Conservation (phyloP, 2,888 invertebrate genomes). For the Patella pellucida region DNA sequence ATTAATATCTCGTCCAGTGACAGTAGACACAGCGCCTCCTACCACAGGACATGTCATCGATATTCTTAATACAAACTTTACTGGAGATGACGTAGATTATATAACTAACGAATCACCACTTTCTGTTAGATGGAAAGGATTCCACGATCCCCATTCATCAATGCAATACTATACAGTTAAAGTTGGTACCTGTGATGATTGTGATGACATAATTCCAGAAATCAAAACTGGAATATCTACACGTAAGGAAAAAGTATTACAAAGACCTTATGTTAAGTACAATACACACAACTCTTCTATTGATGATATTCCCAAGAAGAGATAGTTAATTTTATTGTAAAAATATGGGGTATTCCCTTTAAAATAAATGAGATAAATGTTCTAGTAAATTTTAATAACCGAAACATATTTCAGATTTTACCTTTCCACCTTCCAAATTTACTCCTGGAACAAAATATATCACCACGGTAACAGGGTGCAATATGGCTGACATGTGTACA, state of each 20-base stretch:
- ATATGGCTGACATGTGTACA: constrained; percentile 44
- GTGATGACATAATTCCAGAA: constrained; percentile 33
- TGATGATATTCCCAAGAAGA: no score
- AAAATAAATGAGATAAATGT: no score
- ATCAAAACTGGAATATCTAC: constrained; percentile 27
- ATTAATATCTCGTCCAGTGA: constrained; percentile 17
- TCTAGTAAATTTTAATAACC: no score
- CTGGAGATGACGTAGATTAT: constrained; percentile 31
- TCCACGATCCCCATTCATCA: constrained; percentile 36
- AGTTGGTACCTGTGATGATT: constrained; percentile 38
- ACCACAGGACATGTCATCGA: constrained; percentile 20
- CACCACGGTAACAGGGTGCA: constrained; percentile 48
- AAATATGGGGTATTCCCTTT: no score
- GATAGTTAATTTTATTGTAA: no score
- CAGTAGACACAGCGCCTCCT: constrained; percentile 22
- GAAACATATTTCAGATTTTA: neutral
- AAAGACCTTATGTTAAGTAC: no score
- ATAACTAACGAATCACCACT: constrained; percentile 29
- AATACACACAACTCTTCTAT: no score
- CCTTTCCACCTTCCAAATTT: neutral
- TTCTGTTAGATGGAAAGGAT: constrained; percentile 40
- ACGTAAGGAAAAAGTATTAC: constrained; percentile 18
- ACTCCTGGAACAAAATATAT: neutral
- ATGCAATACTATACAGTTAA: constrained; percentile 38
- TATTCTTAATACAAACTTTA: constrained; percentile 2